phyloP scores from a whole-genome alignment of 1,140 invertebrate species.

The Macrosteles quadrilineatus region DNA sequence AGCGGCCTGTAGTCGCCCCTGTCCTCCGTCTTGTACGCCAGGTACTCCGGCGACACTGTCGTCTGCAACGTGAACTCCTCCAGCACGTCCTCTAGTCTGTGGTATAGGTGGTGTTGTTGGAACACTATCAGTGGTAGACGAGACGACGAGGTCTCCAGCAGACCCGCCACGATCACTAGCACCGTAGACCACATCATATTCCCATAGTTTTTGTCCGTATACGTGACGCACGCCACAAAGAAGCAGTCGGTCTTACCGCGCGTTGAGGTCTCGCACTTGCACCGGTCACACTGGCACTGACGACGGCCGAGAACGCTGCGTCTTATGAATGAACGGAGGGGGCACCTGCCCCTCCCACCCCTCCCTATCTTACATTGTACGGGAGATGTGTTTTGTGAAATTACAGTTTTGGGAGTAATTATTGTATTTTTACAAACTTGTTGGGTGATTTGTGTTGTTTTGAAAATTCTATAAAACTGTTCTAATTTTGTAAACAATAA shows the following conservation, averaged over 20 bases:
- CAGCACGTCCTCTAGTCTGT: slow-evolving; percentile 33
- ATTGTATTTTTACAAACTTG: too few species aligned
- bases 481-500: too few species aligned
- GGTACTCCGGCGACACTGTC: slow-evolving; percentile 12
- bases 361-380: too few species aligned
- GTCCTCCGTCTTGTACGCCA: slow-evolving; percentile 32
- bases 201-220: background rate
- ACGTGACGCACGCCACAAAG: background rate
- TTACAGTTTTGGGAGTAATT: too few species aligned
- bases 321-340: too few species aligned
- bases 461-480: too few species aligned
- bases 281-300: background rate
- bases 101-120: slow-evolving; percentile 44
- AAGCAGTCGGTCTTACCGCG: too few species aligned
- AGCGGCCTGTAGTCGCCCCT: slow-evolving; percentile 31
- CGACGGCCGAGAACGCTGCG: background rate
- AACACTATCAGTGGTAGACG: slow-evolving; percentile 46
- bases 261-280: too few species aligned
- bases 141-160: slow-evolving; percentile 39
- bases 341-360: background rate
- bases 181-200: background rate
- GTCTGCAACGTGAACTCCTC: background rate
- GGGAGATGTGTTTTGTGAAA: too few species aligned
- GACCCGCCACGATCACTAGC: background rate
- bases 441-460: too few species aligned